These are phyloP conservation scores for Euura saliciscinereae DNA, from an alignment of 1,140 invertebrate genomes.

Conservation along the genomic window DNA sequence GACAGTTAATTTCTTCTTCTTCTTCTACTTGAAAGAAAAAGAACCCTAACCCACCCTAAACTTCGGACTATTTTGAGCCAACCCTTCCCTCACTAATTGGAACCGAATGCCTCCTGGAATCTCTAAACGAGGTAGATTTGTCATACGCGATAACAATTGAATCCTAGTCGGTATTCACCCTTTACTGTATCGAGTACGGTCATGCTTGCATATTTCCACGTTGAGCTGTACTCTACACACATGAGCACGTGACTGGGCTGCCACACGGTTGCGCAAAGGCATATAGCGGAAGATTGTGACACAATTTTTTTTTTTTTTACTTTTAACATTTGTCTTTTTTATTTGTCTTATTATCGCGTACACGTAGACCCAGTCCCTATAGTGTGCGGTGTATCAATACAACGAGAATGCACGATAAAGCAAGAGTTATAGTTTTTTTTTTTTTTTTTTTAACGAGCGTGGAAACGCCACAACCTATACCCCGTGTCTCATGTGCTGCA, in stretches of 20 bases:
- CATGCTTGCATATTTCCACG: constrained; percentile 1
- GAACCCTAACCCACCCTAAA: too few relatives aligned
- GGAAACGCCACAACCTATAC: too few relatives aligned
- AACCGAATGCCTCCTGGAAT: too few relatives aligned
- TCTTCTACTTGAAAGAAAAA: too few relatives aligned
- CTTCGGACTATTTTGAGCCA: too few relatives aligned
- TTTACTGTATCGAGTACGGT: background rate
- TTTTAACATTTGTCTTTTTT: too few relatives aligned
- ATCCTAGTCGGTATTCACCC: background rate
- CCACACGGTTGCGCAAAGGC: background rate
- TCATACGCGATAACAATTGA: too few relatives aligned
- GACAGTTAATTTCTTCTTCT: too few relatives aligned
- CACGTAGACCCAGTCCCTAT: background rate
- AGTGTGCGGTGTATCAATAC: background rate
- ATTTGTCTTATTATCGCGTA: background rate
- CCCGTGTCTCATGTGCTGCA: too few relatives aligned
- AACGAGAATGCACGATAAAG: background rate
- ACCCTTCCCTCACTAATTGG: too few relatives aligned
- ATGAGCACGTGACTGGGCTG: too few relatives aligned
- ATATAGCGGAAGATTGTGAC: background rate
- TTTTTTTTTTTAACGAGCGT: background rate
- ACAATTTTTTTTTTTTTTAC: background rate
- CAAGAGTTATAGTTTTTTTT: background rate
- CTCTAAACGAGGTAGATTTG: too few relatives aligned
- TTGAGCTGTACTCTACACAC: background rate